phyloP scores from a whole-genome alignment of 2,888 invertebrate genomes.

The Caenorhabditis drosophilae region DNA sequence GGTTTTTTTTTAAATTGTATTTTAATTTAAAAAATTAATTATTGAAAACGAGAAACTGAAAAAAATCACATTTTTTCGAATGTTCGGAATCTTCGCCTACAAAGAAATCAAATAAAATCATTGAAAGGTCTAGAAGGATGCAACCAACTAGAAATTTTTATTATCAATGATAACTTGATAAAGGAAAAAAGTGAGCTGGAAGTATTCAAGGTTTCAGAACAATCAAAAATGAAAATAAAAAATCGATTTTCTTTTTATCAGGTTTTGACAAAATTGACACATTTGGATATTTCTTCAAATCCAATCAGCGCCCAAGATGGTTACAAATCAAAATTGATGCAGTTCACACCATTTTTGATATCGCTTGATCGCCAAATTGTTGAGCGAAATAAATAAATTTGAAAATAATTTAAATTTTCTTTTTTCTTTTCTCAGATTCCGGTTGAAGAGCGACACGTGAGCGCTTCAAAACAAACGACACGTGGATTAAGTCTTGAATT shows the following conservation, averaged over 20 bases:
- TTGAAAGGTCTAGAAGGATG: constrained; percentile 53
- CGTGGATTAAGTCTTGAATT: constrained; percentile 31
- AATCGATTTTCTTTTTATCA: constrained; percentile 11
- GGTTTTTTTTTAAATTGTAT: too few relatives aligned
- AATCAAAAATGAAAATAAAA: not conserved
- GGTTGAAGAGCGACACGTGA: constrained; percentile 29
- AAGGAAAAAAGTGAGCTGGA: constrained; percentile 31
- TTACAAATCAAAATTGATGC: constrained; percentile 38
- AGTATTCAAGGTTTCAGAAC: constrained; percentile 7
- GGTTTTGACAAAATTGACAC: constrained; percentile 51
- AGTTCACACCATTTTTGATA: constrained; percentile 18
- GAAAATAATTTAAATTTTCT: not conserved
- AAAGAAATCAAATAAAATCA: constrained; percentile 49
- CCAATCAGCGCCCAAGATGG: constrained; percentile 43
- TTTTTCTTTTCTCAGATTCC: constrained; percentile 28
- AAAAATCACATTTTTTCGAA: too few relatives aligned
- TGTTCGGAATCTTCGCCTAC: constrained; percentile 29
- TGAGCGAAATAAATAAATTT: not conserved
- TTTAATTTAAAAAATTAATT: too few relatives aligned
- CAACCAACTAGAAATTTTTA: constrained; percentile 32
- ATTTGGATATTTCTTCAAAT: constrained; percentile 50
- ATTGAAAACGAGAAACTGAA: too few relatives aligned
- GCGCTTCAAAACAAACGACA: constrained; percentile 23
- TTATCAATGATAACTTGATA: constrained; percentile 26
- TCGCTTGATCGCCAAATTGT: constrained; percentile 28